Conservation (phyloP, 2,888 invertebrate genomes). For the Hanleya hanleyi region DNA sequence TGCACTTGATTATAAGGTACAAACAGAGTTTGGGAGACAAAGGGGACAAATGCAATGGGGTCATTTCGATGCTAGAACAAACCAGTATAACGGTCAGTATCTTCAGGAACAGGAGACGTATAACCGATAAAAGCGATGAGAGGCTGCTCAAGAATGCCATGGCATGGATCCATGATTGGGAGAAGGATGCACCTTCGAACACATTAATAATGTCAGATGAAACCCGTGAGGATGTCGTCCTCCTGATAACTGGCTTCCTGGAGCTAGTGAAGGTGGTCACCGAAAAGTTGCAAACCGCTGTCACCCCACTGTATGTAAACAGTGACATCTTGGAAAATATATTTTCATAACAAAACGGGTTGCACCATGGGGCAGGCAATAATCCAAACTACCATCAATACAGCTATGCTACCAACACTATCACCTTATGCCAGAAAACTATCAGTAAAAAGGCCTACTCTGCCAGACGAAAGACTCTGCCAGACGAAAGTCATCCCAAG, state of each 20-base stretch:
- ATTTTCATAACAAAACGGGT: constrained; percentile 1
- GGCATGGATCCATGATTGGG: background rate
- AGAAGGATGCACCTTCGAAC: background rate
- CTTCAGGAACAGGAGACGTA: background rate
- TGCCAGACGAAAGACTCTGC: no score
- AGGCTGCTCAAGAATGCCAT: background rate
- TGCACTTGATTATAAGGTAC: background rate
- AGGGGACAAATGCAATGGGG: background rate
- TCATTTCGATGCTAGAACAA: background rate
- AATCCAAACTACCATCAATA: constrained; percentile 20
- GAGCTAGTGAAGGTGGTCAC: background rate
- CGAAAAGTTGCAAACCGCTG: background rate
- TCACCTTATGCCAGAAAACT: constrained; percentile 6
- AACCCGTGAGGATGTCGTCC: background rate
- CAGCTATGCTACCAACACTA: constrained; percentile 8
- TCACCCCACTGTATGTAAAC: background rate
- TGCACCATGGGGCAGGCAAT: background rate
- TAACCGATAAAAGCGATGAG: background rate
- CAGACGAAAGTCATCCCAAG: constrained; percentile 4
- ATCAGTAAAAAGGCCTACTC: no score
- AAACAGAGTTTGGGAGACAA: background rate
- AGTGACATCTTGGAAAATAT: constrained; percentile 7
- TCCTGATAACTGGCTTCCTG: background rate
- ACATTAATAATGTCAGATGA: background rate
- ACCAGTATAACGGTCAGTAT: background rate